Evolutionary conservation across 1,140 invertebrate genomes (phyloP).

Genomic region (Lordiphosa mommai): DNA sequence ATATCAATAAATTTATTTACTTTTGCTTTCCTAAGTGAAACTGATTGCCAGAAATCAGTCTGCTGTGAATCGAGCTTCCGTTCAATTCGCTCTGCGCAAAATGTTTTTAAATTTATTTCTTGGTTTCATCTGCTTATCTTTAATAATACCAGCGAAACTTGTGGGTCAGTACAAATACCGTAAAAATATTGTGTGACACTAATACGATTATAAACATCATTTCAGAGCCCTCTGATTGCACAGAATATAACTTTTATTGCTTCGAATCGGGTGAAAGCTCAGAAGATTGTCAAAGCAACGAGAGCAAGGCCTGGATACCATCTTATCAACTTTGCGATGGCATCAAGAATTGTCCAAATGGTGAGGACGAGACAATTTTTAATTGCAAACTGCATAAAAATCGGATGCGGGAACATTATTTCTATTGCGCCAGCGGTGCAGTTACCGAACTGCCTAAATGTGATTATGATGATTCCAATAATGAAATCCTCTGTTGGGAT

Average conservation of each 20-base stretch:
- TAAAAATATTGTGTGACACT: background rate
- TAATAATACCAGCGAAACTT: background rate
- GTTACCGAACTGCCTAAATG: background rate
- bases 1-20: background rate
- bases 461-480: too few relatives aligned
- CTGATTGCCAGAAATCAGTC: too few relatives aligned
- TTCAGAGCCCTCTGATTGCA: background rate
- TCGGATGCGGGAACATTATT: accelerated
- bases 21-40: background rate
- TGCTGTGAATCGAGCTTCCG: too few relatives aligned
- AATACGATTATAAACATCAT: background rate
- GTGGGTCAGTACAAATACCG: background rate
- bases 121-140: background rate
- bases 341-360: background rate
- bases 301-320: background rate
- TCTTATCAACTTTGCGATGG: background rate
- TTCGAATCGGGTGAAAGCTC: background rate
- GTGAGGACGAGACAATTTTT: slow-evolving; percentile 1
- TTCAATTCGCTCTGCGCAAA: background rate
- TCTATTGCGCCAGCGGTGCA: slow-evolving; percentile 15
- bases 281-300: background rate
- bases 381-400: background rate
- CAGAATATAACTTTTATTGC: background rate
- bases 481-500: background rate
- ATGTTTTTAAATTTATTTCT: background rate